These are phyloP conservation scores for human (Homo sapiens) DNA, from an alignment of 2,113 vertebrate genomes.

Conservation along the genomic window GRCh38 chr6:97569501-97570000, in stretches of 20 bases:
- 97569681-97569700: not conserved
- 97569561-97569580: slow-evolving; percentile 36
- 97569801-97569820: not conserved
- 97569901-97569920: not conserved
- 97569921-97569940: not conserved
- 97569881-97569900: not conserved
- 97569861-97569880: not conserved
- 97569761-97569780: not conserved
- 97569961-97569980: not conserved
- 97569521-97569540: not conserved
- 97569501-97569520: not conserved
- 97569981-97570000: not conserved
- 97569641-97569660: not conserved
- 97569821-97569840: not conserved
- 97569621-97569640: not conserved
- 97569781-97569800: not conserved
- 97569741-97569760: not conserved
- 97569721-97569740: not conserved
- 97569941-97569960: not conserved
- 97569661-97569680: not conserved
- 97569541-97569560: not conserved
- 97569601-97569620: not conserved
- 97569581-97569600: slow-evolving; percentile 1
- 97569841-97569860: not conserved
- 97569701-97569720: not conserved